Conservation (phyloP, 2,797 vertebrate species). For the Thunnus albacares region DNA sequence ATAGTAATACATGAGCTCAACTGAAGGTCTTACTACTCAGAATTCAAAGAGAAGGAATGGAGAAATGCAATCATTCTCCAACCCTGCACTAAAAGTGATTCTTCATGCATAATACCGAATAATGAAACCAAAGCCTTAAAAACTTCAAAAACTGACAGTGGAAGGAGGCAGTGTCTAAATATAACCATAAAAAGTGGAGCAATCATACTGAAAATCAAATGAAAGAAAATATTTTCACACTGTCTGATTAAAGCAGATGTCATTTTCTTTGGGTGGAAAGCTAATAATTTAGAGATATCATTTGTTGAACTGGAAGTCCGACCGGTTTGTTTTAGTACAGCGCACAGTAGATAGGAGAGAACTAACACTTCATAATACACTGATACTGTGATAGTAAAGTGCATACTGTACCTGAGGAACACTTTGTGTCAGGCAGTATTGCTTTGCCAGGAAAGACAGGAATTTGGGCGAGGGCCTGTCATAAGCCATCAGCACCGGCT, state of each 20-base stretch:
- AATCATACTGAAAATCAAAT: constrained; percentile 1
- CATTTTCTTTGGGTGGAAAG: neutral
- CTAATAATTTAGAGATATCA: neutral
- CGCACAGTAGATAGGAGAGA: neutral
- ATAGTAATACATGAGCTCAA: too few relatives aligned
- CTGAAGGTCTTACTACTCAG: too few relatives aligned
- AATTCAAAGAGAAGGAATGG: too few relatives aligned
- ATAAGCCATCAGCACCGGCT: constrained; percentile 90
- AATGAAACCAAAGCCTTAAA: neutral
- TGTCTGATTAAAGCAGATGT: constrained; percentile 4
- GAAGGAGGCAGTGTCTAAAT: constrained; percentile 17
- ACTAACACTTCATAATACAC: neutral
- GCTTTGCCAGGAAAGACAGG: constrained; percentile 91
- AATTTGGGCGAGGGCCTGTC: constrained; percentile 94
- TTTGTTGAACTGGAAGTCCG: neutral
- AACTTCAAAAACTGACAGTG: neutral
- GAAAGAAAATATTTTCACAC: neutral
- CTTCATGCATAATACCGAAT: neutral
- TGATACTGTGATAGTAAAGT: neutral
- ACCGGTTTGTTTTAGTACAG: neutral
- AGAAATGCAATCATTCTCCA: too few relatives aligned
- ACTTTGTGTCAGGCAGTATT: constrained; percentile 87
- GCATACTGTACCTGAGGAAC: constrained; percentile 91
- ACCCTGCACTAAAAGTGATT: too few relatives aligned
- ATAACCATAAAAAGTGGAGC: constrained; percentile 17